These are phyloP conservation scores for Thymallus thymallus DNA, from an alignment of 2,113 vertebrate species.

Conservation along the genomic window DNA sequence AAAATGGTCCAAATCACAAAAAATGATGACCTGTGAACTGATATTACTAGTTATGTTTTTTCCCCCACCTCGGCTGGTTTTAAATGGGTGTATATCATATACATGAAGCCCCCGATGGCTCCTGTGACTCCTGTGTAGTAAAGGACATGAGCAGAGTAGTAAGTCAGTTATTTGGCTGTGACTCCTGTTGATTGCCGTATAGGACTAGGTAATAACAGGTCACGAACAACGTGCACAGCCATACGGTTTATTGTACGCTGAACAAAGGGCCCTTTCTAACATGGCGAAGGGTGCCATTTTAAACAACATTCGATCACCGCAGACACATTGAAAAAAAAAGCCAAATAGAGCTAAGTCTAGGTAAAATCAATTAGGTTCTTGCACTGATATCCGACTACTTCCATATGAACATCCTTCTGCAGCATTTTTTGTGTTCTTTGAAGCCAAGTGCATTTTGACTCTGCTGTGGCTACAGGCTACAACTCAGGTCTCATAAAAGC, in stretches of 20 bases:
- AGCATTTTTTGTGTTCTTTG: slow-evolving; percentile 7
- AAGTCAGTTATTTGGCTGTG: background rate
- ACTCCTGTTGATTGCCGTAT: background rate
- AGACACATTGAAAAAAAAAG: background rate
- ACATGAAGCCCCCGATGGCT: background rate
- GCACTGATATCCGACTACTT: background rate
- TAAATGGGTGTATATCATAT: background rate
- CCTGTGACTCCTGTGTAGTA: background rate
- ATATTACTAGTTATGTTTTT: background rate
- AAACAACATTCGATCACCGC: background rate
- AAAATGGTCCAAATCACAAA: background rate
- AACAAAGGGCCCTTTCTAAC: background rate
- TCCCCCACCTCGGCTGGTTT: background rate
- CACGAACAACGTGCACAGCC: background rate
- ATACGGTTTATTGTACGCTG: background rate
- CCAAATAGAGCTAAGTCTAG: background rate
- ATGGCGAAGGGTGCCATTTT: background rate
- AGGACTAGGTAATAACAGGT: background rate
- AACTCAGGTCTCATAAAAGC: background rate
- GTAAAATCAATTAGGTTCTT: background rate
- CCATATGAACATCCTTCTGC: background rate
- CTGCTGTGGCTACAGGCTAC: background rate
- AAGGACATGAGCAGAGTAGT: background rate
- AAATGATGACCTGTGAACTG: background rate
- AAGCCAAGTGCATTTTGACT: background rate